Base-by-base conservation (phyloP, 1,140 invertebrate species). In the Zaprionus africanus region DNA sequence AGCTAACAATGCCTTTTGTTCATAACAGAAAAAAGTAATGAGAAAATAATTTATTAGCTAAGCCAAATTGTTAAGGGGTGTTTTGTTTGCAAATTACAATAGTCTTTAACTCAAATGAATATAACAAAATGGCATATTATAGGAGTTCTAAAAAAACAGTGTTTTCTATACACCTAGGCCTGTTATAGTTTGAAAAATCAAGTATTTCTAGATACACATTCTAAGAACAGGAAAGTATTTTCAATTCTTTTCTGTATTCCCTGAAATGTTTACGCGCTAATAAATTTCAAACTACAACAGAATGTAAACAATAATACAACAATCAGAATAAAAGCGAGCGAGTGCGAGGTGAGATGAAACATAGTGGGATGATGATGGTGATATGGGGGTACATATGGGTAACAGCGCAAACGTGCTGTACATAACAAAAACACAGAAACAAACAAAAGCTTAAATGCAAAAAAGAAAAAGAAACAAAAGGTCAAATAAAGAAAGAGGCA, bases 281-380 rank as follows among this genome's bases (percentile, higher is more conserved):
- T 67, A 59, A 82, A 62, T 70, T 73, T 83, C 59, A 51, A 73
- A 72, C 69, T 64, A 62, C 69, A 88, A 78, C 69, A 49, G 49
- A 58, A 81, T 78, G 73, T 43, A 74, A 57, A 62, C 56, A 58
- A 2, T 62, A 56, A 83, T 70, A 78, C 64, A 74, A 62, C 56
- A 58, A 2, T 65, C 51, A 83, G 67, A 78, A 60, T 72, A 70
- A 71, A 54, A 64, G 41, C 24, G 58, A 60, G 49, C 36, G 81
- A 81, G 77, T 76, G 79, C 57, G 81, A 81, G 77, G 12, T 78
- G 77, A 82, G 70, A 82, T 73, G 34, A 80, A 78, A 71, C 83
- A 83, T 68, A 56, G n/a, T 54, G 15, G 15, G 57, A 46, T 19
- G 31, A 28, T 68, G 57, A 36, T 49, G 66, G 24, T 56, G 53